Conservation (phyloP, 2,797 vertebrate species). For the Sebastes itinus region DNA sequence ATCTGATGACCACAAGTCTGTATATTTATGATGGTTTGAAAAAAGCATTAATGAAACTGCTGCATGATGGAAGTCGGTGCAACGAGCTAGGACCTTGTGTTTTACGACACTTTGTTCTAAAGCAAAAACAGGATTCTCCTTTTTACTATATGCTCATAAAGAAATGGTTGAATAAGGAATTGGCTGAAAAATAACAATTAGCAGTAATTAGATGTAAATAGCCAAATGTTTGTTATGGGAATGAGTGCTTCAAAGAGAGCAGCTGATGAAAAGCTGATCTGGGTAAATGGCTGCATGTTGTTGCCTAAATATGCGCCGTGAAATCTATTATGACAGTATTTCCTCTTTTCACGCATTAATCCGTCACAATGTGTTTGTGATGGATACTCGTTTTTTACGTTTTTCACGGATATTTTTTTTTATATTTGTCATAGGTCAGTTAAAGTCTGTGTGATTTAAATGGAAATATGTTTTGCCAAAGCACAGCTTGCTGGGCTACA, state of each 20-base stretch:
- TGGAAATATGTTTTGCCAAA: neutral
- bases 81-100: neutral
- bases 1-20: neutral
- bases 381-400: too few species aligned
- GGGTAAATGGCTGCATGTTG: slow-evolving; percentile 14
- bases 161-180: neutral
- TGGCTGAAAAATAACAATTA: neutral
- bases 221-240: slow-evolving; percentile 6
- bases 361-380: neutral
- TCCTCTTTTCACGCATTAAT: neutral
- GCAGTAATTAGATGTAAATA: neutral
- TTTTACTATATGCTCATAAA: neutral
- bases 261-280: slow-evolving; percentile 61
- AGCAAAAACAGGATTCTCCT: neutral
- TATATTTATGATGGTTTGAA: neutral
- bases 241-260: slow-evolving; percentile 27
- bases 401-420: too few species aligned
- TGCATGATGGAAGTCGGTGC: neutral
- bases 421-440: neutral
- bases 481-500: neutral
- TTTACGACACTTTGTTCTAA: neutral
- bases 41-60: neutral
- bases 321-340: slow-evolving; percentile 15
- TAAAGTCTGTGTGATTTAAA: neutral
- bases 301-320: neutral